phyloP scores from a whole-genome alignment of 2,113 vertebrate genomes.

The Perognathus longimembris region DNA sequence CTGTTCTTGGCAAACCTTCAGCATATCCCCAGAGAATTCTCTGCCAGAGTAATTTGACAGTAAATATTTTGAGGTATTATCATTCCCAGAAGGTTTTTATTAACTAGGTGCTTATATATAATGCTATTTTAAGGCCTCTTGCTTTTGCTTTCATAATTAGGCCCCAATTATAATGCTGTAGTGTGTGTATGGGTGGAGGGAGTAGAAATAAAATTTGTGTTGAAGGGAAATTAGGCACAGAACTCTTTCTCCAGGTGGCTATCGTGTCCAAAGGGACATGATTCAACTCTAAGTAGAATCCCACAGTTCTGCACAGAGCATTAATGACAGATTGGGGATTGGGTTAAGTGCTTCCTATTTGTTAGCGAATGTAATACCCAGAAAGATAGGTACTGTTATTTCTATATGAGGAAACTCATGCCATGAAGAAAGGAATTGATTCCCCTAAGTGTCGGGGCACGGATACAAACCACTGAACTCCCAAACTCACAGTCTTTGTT shows the following conservation, averaged over 20 bases:
- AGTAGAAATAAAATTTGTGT: constrained; percentile 39
- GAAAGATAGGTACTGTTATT: neutral
- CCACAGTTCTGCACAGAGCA: constrained; percentile 12
- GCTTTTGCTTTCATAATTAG: constrained; percentile 57
- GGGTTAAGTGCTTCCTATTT: constrained; percentile 2
- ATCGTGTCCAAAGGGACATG: constrained; percentile 12
- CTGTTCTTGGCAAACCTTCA: constrained; percentile 54
- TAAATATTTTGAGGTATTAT: constrained; percentile 67
- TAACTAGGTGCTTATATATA: constrained; percentile 56
- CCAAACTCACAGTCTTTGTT: neutral
- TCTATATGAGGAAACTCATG: neutral
- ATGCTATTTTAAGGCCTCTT: constrained; percentile 56
- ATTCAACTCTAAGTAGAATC: constrained; percentile 44
- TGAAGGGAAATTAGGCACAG: constrained; percentile 33
- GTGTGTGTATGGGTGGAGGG: neutral
- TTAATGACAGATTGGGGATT: neutral
- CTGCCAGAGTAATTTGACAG: constrained; percentile 61
- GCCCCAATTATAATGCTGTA: constrained; percentile 46
- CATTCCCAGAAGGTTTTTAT: constrained; percentile 69
- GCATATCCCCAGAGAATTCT: constrained; percentile 41
- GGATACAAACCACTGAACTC: neutral
- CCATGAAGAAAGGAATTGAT: constrained; percentile 18
- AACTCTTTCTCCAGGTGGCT: constrained; percentile 27
- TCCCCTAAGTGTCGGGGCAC: neutral
- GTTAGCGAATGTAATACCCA: constrained; percentile 2